These are phyloP conservation scores for Pelobates cultripes DNA, from an alignment of 2,797 vertebrate species.

Conservation along the genomic window DNA sequence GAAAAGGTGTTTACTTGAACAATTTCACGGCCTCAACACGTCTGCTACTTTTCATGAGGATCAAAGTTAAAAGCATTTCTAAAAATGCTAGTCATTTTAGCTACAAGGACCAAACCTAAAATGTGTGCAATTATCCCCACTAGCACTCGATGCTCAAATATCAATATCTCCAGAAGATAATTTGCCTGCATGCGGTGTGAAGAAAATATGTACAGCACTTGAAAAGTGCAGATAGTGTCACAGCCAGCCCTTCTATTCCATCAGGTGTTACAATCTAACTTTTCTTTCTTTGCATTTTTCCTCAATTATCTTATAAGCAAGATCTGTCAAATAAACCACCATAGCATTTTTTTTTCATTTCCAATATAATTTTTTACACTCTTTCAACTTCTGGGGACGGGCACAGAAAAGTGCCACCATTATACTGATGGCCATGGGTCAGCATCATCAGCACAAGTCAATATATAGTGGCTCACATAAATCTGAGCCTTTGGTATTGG, in stretches of 20 bases:
- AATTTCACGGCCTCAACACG: neutral
- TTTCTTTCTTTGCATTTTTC: no score
- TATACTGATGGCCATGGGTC: no score
- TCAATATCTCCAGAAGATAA: neutral
- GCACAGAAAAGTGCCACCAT: no score
- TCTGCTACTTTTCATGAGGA: neutral
- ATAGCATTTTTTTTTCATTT: no score
- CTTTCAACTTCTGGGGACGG: no score
- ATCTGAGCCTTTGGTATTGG: no score
- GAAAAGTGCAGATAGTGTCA: neutral
- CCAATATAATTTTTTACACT: no score
- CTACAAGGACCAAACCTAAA: neutral
- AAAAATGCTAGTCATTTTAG: neutral
- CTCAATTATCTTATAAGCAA: no score
- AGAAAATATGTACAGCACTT: no score
- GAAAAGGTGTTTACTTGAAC: neutral
- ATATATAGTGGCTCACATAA: no score
- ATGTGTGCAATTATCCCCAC: neutral
- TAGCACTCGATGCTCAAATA: neutral
- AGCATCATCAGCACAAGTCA: no score
- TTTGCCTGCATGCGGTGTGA: neutral
- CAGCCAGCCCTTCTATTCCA: neutral
- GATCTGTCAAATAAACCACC: no score
- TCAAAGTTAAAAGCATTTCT: slow-evolving; percentile 9
- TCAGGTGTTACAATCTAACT: neutral